Base-by-base conservation (phyloP, 2,113 vertebrate species). In the Cathartes aura region DNA sequence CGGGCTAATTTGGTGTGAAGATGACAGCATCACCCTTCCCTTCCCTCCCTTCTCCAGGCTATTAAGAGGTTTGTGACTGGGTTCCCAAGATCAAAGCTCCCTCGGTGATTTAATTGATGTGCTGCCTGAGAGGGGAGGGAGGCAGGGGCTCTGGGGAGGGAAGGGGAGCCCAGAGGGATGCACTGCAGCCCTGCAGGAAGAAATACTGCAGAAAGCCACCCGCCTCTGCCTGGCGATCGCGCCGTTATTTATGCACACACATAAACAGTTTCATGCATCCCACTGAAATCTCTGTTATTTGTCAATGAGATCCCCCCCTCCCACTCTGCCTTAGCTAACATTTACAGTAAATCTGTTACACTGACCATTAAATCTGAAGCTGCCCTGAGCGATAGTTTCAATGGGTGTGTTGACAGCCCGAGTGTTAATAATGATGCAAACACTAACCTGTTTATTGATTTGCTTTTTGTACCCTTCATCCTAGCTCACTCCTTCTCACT, bases 361-460 rank as follows among this genome's bases (percentile, higher is more conserved):
- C 98, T 98, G 98, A 98, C 98, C 98, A 98, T 98, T 98, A 98
- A 98, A 98, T 98, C 97, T 84, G 94, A 95, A 92, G 97, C 98
- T 83, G 98, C 98, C 98, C 97, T 96, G 91, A 98, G 98, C 98
- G 97, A 98, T 98, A 73, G 97, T 98, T 98, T 97, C 98, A 97
- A 96, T 97, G 98, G 98, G 98, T 94, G 97, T 87, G 98, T 98
- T 98, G 98, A 99, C 98, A 98, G 98, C 96, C 93, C 4, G 56
- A 84, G 98, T 98, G 98, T 99, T 99, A 99, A 98, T 98, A 98
- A 98, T 98, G 98, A 98, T 95, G 97, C 97, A 92, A 98, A 98
- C 95, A 97, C 98, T 99, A 99, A 99, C 98, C 98, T 98, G 98
- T 98, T 98, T 98, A 98, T 99, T 98, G 98, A 98, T 98, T 98